These are phyloP conservation scores for Sesia bembeciformis DNA, from an alignment of 2,888 invertebrate species.

Conservation along the genomic window DNA sequence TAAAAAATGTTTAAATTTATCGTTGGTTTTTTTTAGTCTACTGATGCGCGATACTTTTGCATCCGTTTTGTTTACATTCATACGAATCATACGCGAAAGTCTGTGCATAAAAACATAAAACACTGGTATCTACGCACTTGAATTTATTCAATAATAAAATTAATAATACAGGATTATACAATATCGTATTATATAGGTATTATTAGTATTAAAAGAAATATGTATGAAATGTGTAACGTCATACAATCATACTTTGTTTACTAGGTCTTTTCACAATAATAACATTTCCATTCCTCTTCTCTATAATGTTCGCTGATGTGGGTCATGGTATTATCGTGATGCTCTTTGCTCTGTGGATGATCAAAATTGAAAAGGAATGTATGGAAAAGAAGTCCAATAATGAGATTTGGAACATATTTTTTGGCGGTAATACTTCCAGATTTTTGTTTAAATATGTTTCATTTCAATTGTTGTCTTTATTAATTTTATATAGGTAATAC, in stretches of 20 bases:
- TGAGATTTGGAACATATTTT: constrained; percentile 97
- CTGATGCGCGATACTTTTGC: too few species aligned
- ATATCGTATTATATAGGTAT: not conserved
- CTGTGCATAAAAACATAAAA: too few species aligned
- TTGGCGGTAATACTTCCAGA: constrained; percentile 70
- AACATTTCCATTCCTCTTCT: constrained; percentile 95
- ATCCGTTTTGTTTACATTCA: too few species aligned
- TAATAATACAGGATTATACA: too few species aligned
- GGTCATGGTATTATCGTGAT: constrained; percentile 91
- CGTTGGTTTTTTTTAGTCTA: too few species aligned
- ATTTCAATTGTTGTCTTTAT: too few species aligned
- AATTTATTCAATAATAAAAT: too few species aligned
- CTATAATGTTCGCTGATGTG: constrained; percentile 95
- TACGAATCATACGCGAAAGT: too few species aligned
- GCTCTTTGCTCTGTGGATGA: constrained; percentile 83
- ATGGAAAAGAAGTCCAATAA: constrained; percentile 72
- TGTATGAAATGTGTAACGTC: not conserved
- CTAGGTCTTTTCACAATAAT: constrained; percentile 87
- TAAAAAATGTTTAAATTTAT: too few species aligned
- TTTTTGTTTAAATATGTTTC: too few species aligned
- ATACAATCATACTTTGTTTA: constrained; percentile 15
- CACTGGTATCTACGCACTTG: too few species aligned
- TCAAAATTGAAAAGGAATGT: constrained; percentile 82
- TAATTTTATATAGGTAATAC: too few species aligned
- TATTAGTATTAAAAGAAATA: not conserved